Evolutionary conservation across 2,797 vertebrate species (phyloP).

Genomic region (Craterocephalus amniculus): DNA sequence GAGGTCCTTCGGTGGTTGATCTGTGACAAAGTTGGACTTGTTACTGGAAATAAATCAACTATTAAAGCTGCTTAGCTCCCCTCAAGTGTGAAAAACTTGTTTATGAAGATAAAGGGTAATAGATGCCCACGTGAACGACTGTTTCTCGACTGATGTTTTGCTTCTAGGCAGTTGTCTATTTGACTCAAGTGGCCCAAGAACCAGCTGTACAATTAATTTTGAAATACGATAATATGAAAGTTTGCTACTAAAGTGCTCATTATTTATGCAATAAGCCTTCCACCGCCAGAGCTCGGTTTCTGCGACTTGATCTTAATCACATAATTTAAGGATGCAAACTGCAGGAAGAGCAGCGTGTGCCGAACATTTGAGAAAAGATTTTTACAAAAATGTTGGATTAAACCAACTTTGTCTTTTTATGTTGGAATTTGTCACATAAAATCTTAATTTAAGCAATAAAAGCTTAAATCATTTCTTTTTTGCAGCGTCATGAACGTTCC

Average conservation of each 20-base stretch:
- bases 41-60: neutral
- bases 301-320: neutral
- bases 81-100: conserved; percentile 4
- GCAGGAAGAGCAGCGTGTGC: neutral
- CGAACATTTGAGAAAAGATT: neutral
- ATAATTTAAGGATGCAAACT: neutral
- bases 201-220: neutral
- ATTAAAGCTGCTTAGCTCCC: neutral
- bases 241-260: neutral
- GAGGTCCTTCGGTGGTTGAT: neutral
- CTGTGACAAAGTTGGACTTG: neutral
- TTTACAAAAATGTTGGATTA: neutral
- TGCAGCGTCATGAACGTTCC: conserved; percentile 18
- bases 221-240: neutral
- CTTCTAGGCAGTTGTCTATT: neutral
- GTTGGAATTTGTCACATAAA: neutral
- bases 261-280: neutral
- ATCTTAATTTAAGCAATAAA: neutral
- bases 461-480: conserved; percentile 1
- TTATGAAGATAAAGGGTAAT: neutral
- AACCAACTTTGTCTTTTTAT: neutral
- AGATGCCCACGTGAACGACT: neutral
- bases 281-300: neutral
- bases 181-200: neutral
- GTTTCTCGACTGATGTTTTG: conserved; percentile 2